phyloP scores from a whole-genome alignment of 2,888 invertebrate species.

The Pollenia griseotomentosa region DNA sequence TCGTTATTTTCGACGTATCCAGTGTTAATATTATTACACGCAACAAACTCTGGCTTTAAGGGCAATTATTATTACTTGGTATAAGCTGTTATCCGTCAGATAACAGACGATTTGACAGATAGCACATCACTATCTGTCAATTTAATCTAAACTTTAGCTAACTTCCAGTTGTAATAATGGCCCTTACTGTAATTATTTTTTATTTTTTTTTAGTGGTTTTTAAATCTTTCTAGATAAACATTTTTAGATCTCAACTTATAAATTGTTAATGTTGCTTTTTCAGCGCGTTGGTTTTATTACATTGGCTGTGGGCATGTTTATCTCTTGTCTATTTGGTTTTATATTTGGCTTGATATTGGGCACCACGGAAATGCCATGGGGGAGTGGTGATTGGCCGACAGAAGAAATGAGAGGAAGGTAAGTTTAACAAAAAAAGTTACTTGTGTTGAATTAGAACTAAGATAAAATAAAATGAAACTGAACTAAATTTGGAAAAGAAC shows the following conservation, averaged over 20 bases:
- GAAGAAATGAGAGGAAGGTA: conserved; percentile 92
- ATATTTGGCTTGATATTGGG: conserved; percentile 90
- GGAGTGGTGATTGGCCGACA: conserved; percentile 90
- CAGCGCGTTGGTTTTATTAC: conserved; percentile 89
- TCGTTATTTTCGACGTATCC: no score
- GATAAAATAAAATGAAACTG: not conserved
- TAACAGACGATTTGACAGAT: no score
- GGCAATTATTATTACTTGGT: no score
- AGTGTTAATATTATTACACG: no score
- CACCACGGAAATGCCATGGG: conserved; percentile 91
- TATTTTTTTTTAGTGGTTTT: no score
- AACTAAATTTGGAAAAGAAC: not conserved
- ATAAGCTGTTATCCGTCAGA: no score
- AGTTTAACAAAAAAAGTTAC: conserved; percentile 61
- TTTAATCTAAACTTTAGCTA: no score
- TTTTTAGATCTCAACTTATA: not conserved
- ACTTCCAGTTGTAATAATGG: no score
- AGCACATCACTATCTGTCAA: no score
- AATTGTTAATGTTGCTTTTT: conserved; percentile 25
- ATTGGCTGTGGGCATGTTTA: conserved; percentile 88
- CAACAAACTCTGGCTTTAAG: no score
- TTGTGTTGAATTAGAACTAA: no score
- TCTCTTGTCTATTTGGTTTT: conserved; percentile 92
- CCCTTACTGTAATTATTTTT: no score
- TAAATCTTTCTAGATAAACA: not conserved